Conservation (phyloP, 2,888 invertebrate species). For the Agrotis ipsilon region DNA sequence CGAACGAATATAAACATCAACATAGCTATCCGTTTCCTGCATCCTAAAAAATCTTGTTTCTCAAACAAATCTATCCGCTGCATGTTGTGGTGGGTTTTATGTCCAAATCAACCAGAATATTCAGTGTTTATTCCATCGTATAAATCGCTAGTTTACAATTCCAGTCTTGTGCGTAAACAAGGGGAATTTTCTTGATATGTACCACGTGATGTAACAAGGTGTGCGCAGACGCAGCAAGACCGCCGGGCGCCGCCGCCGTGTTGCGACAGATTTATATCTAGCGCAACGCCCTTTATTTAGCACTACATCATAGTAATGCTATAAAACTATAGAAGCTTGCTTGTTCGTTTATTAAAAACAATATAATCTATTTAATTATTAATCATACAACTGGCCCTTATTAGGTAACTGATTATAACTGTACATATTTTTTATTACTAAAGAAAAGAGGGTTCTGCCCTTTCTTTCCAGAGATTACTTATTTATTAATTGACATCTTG, state of each 20-base stretch:
- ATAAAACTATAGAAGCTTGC: conserved; percentile 7
- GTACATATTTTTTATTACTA: no score
- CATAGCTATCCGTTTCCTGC: no score
- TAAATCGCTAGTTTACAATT: conserved; percentile 57
- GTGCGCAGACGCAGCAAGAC: conserved; percentile 74
- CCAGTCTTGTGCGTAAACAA: conserved; percentile 45
- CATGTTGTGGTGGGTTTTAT: background rate
- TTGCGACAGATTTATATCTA: conserved; percentile 74
- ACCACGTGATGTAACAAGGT: conserved; percentile 61
- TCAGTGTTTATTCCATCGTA: conserved; percentile 44
- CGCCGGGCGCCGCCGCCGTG: conserved; percentile 69
- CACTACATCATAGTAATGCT: conserved; percentile 36
- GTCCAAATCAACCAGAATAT: conserved; percentile 34
- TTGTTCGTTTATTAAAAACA: conserved; percentile 3
- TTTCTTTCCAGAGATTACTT: no score
- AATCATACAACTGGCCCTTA: no score
- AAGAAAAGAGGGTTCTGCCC: no score
- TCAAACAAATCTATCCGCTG: no score
- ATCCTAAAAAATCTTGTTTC: background rate
- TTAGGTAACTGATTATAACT: background rate
- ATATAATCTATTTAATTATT: no score
- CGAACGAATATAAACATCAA: background rate
- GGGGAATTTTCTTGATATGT: conserved; percentile 60
- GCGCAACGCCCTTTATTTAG: conserved; percentile 58
- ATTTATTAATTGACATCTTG: background rate